Evolutionary conservation across 2,888 invertebrate genomes (phyloP).

Genomic region (Athalia rosae): DNA sequence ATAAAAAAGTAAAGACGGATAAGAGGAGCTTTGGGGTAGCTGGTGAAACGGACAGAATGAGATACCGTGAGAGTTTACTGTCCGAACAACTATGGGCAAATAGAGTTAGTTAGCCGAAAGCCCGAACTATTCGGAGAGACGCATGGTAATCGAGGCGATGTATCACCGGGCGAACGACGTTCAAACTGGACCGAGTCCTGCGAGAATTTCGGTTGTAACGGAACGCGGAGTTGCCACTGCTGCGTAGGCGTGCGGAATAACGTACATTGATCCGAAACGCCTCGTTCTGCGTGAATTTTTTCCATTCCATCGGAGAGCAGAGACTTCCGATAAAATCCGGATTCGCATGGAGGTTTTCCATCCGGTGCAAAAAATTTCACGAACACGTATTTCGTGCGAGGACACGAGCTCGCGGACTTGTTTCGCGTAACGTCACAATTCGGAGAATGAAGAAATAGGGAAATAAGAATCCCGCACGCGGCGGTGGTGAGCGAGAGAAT

Average conservation of each 20-base stretch:
- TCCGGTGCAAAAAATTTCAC: no score
- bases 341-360: no score
- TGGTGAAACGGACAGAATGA: conserved; percentile 10
- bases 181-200: conserved; percentile 30
- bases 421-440: no score
- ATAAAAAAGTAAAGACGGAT: background rate
- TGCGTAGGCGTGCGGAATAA: conserved; percentile 15
- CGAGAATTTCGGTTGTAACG: conserved; percentile 7
- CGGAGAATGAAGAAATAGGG: no score
- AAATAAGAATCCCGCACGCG: no score
- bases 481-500: no score
- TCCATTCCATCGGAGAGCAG: no score
- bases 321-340: no score
- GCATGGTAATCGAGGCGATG: conserved; percentile 37
- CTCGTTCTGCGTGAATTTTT: background rate
- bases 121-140: conserved; percentile 16
- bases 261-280: background rate
- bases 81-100: conserved; percentile 16
- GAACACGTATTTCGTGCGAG: no score
- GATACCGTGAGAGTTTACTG: conserved; percentile 27
- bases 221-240: background rate
- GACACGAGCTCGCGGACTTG: no score
- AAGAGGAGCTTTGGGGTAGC: background rate
- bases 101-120: conserved; percentile 35
- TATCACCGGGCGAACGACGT: conserved; percentile 34